Percentiles rank a stretch among this genome's conserved stretches.
These are phyloP conservation scores for Syngnathus acus DNA, from an alignment of 2,797 vertebrate genomes.

Conservation along the genomic window DNA sequence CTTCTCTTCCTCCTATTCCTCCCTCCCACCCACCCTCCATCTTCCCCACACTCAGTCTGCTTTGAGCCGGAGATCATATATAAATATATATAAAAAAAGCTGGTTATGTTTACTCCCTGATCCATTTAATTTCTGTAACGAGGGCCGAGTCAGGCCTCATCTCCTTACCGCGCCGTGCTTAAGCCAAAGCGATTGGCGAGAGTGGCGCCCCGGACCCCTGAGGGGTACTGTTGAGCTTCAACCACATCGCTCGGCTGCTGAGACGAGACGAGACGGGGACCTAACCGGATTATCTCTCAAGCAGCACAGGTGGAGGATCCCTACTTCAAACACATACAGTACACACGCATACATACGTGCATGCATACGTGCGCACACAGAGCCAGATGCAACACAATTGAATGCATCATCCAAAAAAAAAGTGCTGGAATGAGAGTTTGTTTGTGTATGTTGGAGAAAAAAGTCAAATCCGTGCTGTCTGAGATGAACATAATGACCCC, in stretches of 20 bases:
- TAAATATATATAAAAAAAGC: constrained; percentile 66
- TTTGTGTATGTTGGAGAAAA: constrained; percentile 29
- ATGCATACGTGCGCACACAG: constrained; percentile 38
- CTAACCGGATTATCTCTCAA: constrained; percentile 85
- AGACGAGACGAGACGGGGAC: constrained; percentile 61
- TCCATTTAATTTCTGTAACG: constrained; percentile 91
- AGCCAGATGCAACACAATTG: constrained; percentile 69
- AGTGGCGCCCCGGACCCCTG: constrained; percentile 66
- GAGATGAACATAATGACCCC: constrained; percentile 24
- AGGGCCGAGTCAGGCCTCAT: constrained; percentile 77
- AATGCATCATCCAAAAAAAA: constrained; percentile 71
- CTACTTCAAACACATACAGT: constrained; percentile 39
- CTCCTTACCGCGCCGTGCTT: constrained; percentile 77
- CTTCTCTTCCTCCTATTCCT: constrained; percentile 52
- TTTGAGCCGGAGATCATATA: constrained; percentile 73
- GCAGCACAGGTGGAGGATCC: constrained; percentile 64
- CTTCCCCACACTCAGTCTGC: constrained; percentile 46
- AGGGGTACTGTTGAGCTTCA: constrained; percentile 50
- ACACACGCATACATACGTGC: constrained; percentile 29
- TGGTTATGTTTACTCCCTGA: constrained; percentile 91
- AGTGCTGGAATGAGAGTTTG: constrained; percentile 50
- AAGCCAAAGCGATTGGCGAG: constrained; percentile 73
- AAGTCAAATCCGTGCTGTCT: not conserved
- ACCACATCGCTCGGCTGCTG: constrained; percentile 47
- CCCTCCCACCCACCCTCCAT: constrained; percentile 37